Percentiles rank a stretch among this genome's conserved stretches.
These are phyloP conservation scores for Mechanitis messenoides DNA, from an alignment of 2,888 invertebrate species.

Conservation along the genomic window DNA sequence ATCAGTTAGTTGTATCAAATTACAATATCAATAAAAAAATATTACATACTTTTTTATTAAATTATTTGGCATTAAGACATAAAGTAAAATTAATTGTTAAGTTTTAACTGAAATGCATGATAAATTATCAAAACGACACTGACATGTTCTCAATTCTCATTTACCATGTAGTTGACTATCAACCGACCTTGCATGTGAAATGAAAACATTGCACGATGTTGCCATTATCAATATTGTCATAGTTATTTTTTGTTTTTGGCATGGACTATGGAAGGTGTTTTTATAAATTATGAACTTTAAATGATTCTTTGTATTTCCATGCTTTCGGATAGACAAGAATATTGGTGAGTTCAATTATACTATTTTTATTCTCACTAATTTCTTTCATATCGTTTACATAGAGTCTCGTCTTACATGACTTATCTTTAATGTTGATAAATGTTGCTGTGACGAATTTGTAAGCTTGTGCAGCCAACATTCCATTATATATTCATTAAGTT, in stretches of 20 bases:
- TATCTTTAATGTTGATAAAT: background rate
- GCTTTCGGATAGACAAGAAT: slow-evolving; percentile 70
- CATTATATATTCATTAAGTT: too few species aligned
- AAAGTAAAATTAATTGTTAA: background rate
- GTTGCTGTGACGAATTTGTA: background rate
- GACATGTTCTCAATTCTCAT: too few species aligned
- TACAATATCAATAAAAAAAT: too few species aligned
- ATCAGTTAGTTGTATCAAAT: too few species aligned
- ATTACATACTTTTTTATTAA: too few species aligned
- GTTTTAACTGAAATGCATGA: background rate
- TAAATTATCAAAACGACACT: background rate
- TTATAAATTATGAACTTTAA: slow-evolving; percentile 21
- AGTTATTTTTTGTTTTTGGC: slow-evolving; percentile 12
- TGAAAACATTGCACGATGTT: background rate
- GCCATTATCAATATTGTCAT: background rate
- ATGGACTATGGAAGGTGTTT: slow-evolving; percentile 13
- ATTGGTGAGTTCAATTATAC: slow-evolving; percentile 58
- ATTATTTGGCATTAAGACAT: too few species aligned
- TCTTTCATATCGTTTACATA: background rate
- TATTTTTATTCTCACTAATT: slow-evolving; percentile 18
- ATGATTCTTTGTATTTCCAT: slow-evolving; percentile 57
- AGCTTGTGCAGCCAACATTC: background rate
- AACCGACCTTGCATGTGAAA: background rate
- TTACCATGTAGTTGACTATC: background rate
- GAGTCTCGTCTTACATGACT: background rate